Percentiles rank a stretch among this genome's conserved stretches.
Evolutionary conservation across 92 coral and sea anemone species (phyloP).

Genomic region (Blastomussa wellsi): DNA sequence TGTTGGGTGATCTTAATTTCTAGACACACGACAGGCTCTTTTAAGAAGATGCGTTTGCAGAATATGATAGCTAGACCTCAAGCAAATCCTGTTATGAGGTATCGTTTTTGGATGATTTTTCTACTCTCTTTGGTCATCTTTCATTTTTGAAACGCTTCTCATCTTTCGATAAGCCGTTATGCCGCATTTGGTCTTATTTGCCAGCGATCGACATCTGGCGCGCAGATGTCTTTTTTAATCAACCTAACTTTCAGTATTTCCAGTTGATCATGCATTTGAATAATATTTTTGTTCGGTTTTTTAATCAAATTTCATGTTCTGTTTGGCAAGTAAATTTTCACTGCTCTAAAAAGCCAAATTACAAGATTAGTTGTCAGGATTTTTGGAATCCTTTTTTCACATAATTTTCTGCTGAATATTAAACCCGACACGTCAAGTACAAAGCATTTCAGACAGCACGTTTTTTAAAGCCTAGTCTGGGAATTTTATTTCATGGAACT

Average conservation of each 20-base stretch:
- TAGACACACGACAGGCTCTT: neutral
- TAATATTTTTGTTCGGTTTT: neutral
- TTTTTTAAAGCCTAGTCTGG: too few relatives aligned
- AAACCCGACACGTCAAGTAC: neutral
- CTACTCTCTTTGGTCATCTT: neutral
- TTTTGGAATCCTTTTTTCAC: neutral
- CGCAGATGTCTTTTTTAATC: neutral
- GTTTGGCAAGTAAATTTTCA: neutral
- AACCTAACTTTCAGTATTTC: neutral
- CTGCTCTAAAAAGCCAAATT: neutral
- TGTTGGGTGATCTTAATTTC: neutral
- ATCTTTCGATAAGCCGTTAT: neutral
- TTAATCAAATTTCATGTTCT: neutral
- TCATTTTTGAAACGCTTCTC: neutral
- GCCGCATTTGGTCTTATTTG: neutral
- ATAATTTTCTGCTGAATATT: neutral
- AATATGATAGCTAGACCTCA: neutral
- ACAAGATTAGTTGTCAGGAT: neutral
- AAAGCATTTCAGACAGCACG: neutral
- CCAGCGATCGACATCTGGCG: too few relatives aligned
- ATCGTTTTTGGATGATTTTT: neutral
- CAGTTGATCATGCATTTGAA: neutral
- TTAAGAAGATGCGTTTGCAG: neutral
- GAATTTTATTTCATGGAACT: too few relatives aligned
- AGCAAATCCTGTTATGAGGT: neutral